These are phyloP conservation scores for Philopotamus ludificatus DNA, from an alignment of 1,140 invertebrate species.

Conservation along the genomic window DNA sequence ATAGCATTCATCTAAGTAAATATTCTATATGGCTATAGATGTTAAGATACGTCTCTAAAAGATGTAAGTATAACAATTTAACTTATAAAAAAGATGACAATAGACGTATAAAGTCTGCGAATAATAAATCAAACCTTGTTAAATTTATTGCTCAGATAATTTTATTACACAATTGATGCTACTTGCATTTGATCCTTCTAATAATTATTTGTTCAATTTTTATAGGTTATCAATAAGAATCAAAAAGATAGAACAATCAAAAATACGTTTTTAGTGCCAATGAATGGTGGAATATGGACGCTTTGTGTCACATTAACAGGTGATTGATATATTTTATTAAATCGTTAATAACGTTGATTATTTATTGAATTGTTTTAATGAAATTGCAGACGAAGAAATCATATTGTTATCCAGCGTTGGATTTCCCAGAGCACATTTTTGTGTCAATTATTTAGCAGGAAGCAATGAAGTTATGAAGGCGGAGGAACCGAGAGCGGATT, in stretches of 20 bases:
- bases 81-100: no score
- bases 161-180: no score
- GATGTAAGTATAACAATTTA: no score
- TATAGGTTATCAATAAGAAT: conserved; percentile 49
- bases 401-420: conserved; percentile 63
- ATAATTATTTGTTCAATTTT: conserved; percentile 29
- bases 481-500: conserved; percentile 71
- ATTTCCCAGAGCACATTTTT: conserved; percentile 67
- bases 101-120: no score
- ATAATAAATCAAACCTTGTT: no score
- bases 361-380: conserved; percentile 1
- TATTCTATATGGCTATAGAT: no score
- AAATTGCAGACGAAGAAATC: conserved; percentile 66
- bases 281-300: conserved; percentile 85
- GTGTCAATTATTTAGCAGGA: conserved; percentile 76
- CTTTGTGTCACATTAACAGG: conserved; percentile 75
- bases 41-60: no score
- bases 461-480: conserved; percentile 59
- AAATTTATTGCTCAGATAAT: no score
- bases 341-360: not conserved
- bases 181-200: not conserved
- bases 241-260: conserved; percentile 45
- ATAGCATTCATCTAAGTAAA: no score
- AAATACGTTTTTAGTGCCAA: conserved; percentile 73
- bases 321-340: conserved; percentile 44